phyloP scores from a whole-genome alignment of 2,888 invertebrate species.

The Eueremaeus valkanovi region DNA sequence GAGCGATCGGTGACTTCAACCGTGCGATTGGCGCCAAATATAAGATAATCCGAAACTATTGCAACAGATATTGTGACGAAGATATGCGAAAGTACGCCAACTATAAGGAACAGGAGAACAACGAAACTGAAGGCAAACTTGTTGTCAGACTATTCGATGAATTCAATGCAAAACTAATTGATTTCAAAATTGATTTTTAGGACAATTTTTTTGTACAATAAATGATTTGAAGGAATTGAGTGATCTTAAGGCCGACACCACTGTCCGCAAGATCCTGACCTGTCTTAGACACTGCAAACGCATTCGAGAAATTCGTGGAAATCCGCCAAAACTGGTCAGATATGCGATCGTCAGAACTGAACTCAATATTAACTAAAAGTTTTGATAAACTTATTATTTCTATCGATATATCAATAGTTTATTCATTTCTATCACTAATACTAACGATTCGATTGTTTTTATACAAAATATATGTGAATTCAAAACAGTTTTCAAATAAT shows the following conservation, averaged over 20 bases:
- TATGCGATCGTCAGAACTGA: slow-evolving; percentile 46
- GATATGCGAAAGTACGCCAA: slow-evolving; percentile 48
- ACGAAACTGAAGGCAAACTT: slow-evolving; percentile 51
- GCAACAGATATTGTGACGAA: slow-evolving; percentile 47
- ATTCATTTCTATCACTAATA: no score
- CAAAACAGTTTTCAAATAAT: no score
- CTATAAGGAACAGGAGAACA: slow-evolving; percentile 51
- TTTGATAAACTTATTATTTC: no score
- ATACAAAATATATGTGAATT: no score
- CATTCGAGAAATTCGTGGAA: slow-evolving; percentile 51
- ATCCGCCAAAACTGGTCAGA: slow-evolving; percentile 49
- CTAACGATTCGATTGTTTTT: no score
- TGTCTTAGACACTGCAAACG: slow-evolving; percentile 52
- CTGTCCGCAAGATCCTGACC: slow-evolving; percentile 49
- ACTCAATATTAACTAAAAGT: background rate
- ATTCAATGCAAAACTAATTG: slow-evolving; percentile 39
- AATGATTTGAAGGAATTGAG: slow-evolving; percentile 51
- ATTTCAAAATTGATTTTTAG: slow-evolving; percentile 45
- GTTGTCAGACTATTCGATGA: background rate
- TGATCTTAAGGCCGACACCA: slow-evolving; percentile 50
- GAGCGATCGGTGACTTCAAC: slow-evolving; percentile 51
- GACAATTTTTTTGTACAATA: slow-evolving; percentile 51
- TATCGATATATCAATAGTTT: no score
- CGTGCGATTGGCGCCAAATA: slow-evolving; percentile 51
- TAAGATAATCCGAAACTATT: slow-evolving; percentile 50